Evolutionary conservation across 2,888 invertebrate species (phyloP).

Genomic region (Macaria notata): DNA sequence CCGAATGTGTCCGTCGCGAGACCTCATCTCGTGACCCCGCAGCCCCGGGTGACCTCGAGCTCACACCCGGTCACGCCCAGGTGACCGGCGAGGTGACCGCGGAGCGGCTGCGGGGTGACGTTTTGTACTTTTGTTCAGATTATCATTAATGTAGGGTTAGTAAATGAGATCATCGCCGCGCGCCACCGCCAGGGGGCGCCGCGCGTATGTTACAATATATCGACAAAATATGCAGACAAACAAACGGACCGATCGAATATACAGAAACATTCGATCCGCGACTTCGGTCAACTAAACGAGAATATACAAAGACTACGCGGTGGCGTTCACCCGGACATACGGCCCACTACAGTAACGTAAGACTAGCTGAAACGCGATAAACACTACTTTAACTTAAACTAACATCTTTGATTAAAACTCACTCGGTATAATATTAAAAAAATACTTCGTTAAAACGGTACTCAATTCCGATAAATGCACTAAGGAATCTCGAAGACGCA

Average conservation of each 20-base stretch:
- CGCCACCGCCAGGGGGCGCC: constrained; percentile 53
- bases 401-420: constrained; percentile 82
- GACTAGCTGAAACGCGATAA: constrained; percentile 82
- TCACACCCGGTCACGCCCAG: too few species aligned
- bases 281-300: constrained; percentile 61
- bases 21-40: background rate
- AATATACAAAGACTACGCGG: constrained; percentile 68
- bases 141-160: constrained; percentile 71
- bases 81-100: too few species aligned
- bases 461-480: constrained; percentile 73
- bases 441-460: constrained; percentile 66
- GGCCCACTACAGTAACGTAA: constrained; percentile 75
- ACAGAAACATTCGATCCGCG: constrained; percentile 54
- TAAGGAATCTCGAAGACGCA: constrained; percentile 51
- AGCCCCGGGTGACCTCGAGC: too few species aligned
- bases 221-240: constrained; percentile 79
- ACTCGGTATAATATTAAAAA: constrained; percentile 70
- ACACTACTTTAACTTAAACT: constrained; percentile 78
- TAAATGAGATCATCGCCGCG: constrained; percentile 81
- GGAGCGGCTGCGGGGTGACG: constrained; percentile 15
- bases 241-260: constrained; percentile 48
- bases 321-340: constrained; percentile 66
- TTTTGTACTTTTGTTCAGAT: constrained; percentile 79
- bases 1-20: constrained; percentile 40
- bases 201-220: constrained; percentile 70